Conservation (phyloP, 2,888 invertebrate species). For the Eilema sororculum region DNA sequence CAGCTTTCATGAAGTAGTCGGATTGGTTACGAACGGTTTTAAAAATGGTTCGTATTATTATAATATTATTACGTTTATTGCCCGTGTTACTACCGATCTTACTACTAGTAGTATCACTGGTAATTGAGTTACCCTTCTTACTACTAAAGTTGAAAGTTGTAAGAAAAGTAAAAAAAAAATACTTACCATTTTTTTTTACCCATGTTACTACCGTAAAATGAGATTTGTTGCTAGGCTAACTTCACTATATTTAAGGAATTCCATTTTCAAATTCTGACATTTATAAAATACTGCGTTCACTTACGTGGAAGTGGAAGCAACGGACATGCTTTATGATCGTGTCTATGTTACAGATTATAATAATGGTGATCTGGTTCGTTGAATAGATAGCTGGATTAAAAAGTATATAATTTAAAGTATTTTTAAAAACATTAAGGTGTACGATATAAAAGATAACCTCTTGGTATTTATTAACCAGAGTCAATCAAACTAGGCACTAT, state of each 20-base stretch:
- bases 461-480: neutral
- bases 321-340: neutral
- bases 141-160: too few species aligned
- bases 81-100: too few species aligned
- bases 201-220: too few species aligned
- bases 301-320: neutral
- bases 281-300: neutral
- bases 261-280: neutral
- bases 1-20: constrained; percentile 21
- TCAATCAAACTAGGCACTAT: neutral
- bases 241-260: neutral
- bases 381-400: neutral
- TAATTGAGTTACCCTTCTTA: too few species aligned
- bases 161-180: too few species aligned
- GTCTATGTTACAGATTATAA: neutral
- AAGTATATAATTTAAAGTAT: neutral
- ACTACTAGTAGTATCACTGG: too few species aligned
- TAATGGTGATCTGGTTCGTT: neutral
- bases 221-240: neutral
- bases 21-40: neutral
- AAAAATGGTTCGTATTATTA: too few species aligned
- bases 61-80: too few species aligned
- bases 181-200: too few species aligned
- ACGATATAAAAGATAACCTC: neutral
- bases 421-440: neutral